Evolutionary conservation across 2,113 vertebrate genomes (phyloP).

Genomic region (Oncorhynchus kisutch): DNA sequence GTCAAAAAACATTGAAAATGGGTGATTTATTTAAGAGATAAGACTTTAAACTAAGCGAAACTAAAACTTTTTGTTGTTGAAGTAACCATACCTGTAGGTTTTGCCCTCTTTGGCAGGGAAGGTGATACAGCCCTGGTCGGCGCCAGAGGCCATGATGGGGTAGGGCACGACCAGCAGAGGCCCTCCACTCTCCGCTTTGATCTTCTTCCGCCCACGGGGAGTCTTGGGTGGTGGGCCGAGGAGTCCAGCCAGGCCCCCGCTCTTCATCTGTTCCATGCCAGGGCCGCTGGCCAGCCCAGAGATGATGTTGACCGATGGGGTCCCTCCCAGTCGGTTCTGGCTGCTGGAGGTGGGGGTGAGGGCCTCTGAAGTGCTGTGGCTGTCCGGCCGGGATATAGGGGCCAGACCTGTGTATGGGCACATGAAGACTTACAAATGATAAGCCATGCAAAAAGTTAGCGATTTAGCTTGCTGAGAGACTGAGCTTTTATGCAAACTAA

Average conservation of each 20-base stretch:
- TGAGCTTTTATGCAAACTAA: too few relatives aligned
- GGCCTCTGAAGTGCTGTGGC: slow-evolving; percentile 81
- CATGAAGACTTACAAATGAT: background rate
- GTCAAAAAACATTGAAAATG: too few relatives aligned
- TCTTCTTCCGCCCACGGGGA: slow-evolving; percentile 93
- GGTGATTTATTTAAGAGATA: too few relatives aligned
- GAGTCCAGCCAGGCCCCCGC: slow-evolving; percentile 84
- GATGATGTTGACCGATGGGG: slow-evolving; percentile 91
- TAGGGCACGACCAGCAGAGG: slow-evolving; percentile 94
- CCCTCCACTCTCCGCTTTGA: slow-evolving; percentile 92
- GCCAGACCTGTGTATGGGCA: slow-evolving; percentile 76
- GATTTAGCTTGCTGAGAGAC: too few relatives aligned
- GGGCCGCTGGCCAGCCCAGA: slow-evolving; percentile 91
- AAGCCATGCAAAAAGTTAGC: background rate
- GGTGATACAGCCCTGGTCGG: slow-evolving; percentile 78
- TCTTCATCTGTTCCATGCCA: slow-evolving; percentile 92
- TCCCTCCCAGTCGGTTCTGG: slow-evolving; percentile 87
- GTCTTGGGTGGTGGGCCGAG: slow-evolving; percentile 86
- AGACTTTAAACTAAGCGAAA: too few relatives aligned
- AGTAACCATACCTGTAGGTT: slow-evolving; percentile 87
- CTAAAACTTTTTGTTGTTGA: too few relatives aligned
- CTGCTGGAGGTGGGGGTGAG: slow-evolving; percentile 90
- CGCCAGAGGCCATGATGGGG: slow-evolving; percentile 87
- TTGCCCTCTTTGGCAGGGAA: slow-evolving; percentile 93
- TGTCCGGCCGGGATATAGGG: slow-evolving; percentile 81